Base-by-base conservation (phyloP, 2,113 vertebrate genomes). In the Sinocyclocheilus grahami region DNA sequence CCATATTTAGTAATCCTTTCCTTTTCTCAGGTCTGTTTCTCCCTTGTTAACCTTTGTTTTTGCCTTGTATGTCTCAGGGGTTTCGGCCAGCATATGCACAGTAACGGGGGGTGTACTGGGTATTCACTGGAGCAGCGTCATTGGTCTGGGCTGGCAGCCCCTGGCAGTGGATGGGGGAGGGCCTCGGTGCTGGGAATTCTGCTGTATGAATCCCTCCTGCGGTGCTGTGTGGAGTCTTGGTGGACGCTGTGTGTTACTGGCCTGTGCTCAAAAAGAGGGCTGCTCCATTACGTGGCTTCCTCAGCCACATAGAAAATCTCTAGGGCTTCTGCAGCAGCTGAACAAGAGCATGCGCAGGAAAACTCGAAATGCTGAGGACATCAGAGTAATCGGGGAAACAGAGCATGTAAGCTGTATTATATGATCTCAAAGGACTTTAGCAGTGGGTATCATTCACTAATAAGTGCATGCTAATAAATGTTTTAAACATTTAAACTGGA, bases 81-180 rank as follows among this genome's bases (percentile, higher is more conserved):
- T 86, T 51, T 82, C 90, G 0, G 91, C 92, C 0, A 85, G 89
- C 58, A 81, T 94, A 3, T 96, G 95, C 89, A 86, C 91, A 76
- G 95, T 96, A 86, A 92, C 93, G 0, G 94, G 95, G 0, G 95
- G 95, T 1, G 88, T 95, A 11, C 86, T 95, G 82, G 95, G 94
- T 18, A 94, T 95, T 83, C 94, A 94, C 84, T 94, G 94, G 93
- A 93, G 90, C 91, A 93, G 92, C 72, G 62, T 90, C 60, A 71
- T 95, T 14, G 78, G 89, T 37, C 79, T 95, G 60, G 95, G 94
- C 5, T 96, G 95, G 95, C 85, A 83, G 74, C 93, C 95, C 6
- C 88, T 95, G 67, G 94, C 94, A 0, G 62, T 79, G 0, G 94
- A 93, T 13, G 85, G 33, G 33, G 93, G 86, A 0, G 93, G 93